phyloP scores from a whole-genome alignment of 2,888 invertebrate species.

The Macaria notata region DNA sequence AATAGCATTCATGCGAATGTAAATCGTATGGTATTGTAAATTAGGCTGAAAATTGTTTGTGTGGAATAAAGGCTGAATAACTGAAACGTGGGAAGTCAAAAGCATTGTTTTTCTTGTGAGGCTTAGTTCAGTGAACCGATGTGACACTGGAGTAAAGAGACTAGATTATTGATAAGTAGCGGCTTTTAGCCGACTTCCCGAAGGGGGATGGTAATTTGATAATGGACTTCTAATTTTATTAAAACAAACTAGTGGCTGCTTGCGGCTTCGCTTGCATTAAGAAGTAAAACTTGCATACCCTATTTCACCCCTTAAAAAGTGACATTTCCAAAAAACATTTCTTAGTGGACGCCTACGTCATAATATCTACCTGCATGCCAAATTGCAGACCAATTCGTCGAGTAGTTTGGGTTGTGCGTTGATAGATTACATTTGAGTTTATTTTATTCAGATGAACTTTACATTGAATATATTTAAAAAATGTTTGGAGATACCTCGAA shows the following conservation, averaged over 20 bases:
- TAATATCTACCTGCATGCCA: too few species aligned
- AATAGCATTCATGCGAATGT: neutral
- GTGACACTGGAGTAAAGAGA: neutral
- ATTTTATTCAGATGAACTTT: too few species aligned
- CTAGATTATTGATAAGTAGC: neutral
- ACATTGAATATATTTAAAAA: too few species aligned
- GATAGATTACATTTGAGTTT: too few species aligned
- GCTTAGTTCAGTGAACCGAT: conserved; percentile 49
- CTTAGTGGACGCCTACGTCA: neutral
- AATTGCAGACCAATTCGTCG: too few species aligned
- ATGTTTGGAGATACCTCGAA: too few species aligned
- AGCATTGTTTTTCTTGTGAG: conserved; percentile 58
- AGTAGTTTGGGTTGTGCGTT: too few species aligned
- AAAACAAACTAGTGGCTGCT: neutral
- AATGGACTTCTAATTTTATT: neutral
- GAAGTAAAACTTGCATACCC: too few species aligned
- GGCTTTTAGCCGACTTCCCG: neutral
- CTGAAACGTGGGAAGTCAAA: conserved; percentile 61
- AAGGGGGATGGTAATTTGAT: neutral
- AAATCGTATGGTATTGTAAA: neutral
- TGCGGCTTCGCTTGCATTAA: too few species aligned
- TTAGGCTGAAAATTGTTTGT: conserved; percentile 30
- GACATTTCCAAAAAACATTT: neutral
- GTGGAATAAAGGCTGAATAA: conserved; percentile 32
- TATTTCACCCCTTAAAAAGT: too few species aligned